A percentile compares a stretch with the other conserved stretches of the same genome.
phyloP scores from a whole-genome alignment of 2,113 vertebrate genomes.

The Cyprinodon variegatus region DNA sequence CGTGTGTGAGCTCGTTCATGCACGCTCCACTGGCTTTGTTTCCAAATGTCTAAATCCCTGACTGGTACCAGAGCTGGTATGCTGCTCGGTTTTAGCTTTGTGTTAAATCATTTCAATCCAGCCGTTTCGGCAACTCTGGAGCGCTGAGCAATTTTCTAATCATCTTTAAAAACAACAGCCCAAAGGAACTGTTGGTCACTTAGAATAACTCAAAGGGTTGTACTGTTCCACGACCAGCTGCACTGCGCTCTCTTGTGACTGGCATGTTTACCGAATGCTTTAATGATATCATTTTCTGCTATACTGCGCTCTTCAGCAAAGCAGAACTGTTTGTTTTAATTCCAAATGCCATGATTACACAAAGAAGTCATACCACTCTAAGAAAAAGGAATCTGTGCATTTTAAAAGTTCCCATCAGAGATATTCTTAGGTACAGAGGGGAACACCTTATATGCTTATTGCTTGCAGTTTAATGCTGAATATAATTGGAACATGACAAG shows the following conservation, averaged over 20 bases:
- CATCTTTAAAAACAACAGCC: constrained; percentile 56
- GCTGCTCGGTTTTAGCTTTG: constrained; percentile 25
- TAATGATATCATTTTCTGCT: constrained; percentile 81
- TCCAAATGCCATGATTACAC: constrained; percentile 60
- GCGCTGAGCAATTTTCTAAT: constrained; percentile 28
- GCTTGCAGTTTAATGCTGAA: neutral
- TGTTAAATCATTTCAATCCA: constrained; percentile 41
- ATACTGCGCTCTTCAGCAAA: constrained; percentile 73
- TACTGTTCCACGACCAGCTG: constrained; percentile 13
- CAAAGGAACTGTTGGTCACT: constrained; percentile 34
- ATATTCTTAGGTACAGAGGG: constrained; percentile 72
- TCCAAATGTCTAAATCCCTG: constrained; percentile 39
- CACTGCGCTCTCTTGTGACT: constrained; percentile 62
- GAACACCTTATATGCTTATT: constrained; percentile 38
- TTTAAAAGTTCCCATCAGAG: constrained; percentile 74
- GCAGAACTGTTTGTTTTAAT: constrained; percentile 80
- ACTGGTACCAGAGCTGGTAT: constrained; percentile 49
- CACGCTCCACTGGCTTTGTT: constrained; percentile 44
- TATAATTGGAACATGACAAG: neutral
- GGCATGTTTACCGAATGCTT: constrained; percentile 76
- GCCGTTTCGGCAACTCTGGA: constrained; percentile 25
- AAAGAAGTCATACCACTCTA: constrained; percentile 35
- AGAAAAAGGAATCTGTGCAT: constrained; percentile 43
- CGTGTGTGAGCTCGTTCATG: constrained; percentile 7
- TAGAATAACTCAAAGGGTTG: constrained; percentile 50